Base-by-base conservation (phyloP, 2,113 vertebrate genomes). In the Pteronura brasiliensis region DNA sequence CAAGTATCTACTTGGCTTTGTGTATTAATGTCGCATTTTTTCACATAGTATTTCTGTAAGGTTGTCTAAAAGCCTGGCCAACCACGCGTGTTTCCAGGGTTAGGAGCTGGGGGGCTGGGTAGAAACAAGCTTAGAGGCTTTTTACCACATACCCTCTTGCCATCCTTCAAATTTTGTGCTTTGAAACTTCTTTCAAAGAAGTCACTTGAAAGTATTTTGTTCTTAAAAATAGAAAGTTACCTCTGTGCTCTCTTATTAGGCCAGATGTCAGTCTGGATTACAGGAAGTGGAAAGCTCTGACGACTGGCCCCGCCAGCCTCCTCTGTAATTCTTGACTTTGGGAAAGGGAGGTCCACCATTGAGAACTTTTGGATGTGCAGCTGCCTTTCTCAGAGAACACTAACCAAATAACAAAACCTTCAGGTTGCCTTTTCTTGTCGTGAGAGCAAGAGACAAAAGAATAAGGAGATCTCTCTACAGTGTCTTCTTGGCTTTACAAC, bases 311-410 rank as follows among this genome's bases (percentile, higher is more conserved):
- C 42, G 3, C n/a, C 49, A 36, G 65, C 6, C 83, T 80, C 39
- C 90, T 96, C 95, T 92, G 82, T 90, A 92, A 97, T 97, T 81
- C 90, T 90, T 84, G 49, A 97, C 94, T 98, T 97, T 97, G 95
- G 84, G 98, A 95, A 97, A 96, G 69, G 44, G 93, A 97, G 97
- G 88, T 91, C 55, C 27, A 47, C 44, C 65, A 59, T 25, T 93
- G 17, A 79, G 93, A 90, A 47, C n/a, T 95, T 96, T 97, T 83
- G 80, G 31, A 95, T 95, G 82, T 96, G 85, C 57, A 93, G 42
- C 31, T 87, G 31, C n/a, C 65, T 96, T 90, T 92, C 74, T 97
- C 90, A 83, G 82, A 93, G 69, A 95, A 80, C 23, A 85, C 20
- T 44, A 84, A 67, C 15, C 79, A 90, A 84, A 31, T 80, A 80